These are phyloP conservation scores for Clarias pachynema DNA, from an alignment of 2,797 vertebrate species.

Conservation along the genomic window DNA sequence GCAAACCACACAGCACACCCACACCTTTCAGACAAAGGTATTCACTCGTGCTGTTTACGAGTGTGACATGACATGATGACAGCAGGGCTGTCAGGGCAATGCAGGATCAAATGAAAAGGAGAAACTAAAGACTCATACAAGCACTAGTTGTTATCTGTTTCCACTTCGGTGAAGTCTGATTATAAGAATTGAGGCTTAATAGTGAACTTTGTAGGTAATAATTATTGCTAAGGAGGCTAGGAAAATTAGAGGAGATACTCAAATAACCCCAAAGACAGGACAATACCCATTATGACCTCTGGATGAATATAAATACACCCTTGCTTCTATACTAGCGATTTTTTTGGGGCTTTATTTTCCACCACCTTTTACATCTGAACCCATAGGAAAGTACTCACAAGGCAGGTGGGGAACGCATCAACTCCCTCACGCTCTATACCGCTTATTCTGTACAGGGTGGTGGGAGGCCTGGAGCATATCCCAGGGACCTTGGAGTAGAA, in stretches of 20 bases:
- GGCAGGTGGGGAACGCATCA: too few relatives aligned
- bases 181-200: background rate
- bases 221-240: background rate
- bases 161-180: background rate
- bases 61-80: conserved; percentile 16
- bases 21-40: conserved; percentile 35
- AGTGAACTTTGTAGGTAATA: conserved; percentile 9
- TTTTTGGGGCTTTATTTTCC: background rate
- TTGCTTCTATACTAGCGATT: background rate
- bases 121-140: background rate
- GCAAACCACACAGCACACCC: conserved; percentile 37
- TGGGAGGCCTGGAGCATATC: too few relatives aligned
- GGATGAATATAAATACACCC: background rate
- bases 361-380: background rate
- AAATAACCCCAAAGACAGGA: conserved; percentile 3
- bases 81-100: conserved; percentile 5
- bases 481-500: too few relatives aligned
- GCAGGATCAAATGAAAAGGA: background rate
- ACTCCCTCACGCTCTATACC: too few relatives aligned
- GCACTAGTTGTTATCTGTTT: background rate
- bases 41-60: conserved; percentile 11
- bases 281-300: background rate
- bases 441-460: too few relatives aligned
- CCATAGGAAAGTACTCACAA: background rate
- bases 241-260: background rate